Conservation (phyloP, 1,140 invertebrate species). For the Dufourea novaeangliae region DNA sequence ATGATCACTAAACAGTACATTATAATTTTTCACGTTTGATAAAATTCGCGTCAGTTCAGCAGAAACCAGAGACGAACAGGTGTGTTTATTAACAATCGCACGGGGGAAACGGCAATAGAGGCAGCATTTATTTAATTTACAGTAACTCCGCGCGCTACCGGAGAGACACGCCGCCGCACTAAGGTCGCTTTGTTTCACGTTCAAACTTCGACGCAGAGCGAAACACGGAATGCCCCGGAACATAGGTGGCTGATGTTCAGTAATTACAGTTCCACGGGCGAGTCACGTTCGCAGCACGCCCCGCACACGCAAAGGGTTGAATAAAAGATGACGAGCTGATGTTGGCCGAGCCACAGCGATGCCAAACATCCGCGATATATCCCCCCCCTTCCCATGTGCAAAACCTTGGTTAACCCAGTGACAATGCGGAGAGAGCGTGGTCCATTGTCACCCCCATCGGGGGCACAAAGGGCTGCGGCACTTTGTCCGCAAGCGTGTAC, state of each 20-base stretch:
- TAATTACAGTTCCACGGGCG: constrained; percentile 57
- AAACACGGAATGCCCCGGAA: constrained; percentile 53
- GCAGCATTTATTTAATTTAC: constrained; percentile 14
- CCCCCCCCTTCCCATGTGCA: no score
- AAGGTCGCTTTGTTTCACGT: constrained; percentile 47
- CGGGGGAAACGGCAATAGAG: background rate
- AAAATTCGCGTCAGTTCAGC: no score
- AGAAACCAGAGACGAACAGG: background rate
- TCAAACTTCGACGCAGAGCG: constrained; percentile 41
- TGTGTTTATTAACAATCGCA: no score
- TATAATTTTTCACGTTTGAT: no score
- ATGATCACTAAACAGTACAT: no score
- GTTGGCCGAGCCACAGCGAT: constrained; percentile 60
- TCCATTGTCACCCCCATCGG: constrained; percentile 62
- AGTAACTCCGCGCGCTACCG: background rate
- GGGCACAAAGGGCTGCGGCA: constrained; percentile 58
- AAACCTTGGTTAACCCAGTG: constrained; percentile 78
- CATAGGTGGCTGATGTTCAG: constrained; percentile 55
- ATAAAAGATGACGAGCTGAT: constrained; percentile 66
- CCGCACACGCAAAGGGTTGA: constrained; percentile 53
- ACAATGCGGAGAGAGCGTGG: constrained; percentile 74
- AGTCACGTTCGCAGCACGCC: constrained; percentile 47
- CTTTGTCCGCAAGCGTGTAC: constrained; percentile 61
- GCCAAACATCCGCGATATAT: constrained; percentile 60
- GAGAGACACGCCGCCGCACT: constrained; percentile 32